phyloP scores from a whole-genome alignment of 2,113 vertebrate species.

The Columba livia region DNA sequence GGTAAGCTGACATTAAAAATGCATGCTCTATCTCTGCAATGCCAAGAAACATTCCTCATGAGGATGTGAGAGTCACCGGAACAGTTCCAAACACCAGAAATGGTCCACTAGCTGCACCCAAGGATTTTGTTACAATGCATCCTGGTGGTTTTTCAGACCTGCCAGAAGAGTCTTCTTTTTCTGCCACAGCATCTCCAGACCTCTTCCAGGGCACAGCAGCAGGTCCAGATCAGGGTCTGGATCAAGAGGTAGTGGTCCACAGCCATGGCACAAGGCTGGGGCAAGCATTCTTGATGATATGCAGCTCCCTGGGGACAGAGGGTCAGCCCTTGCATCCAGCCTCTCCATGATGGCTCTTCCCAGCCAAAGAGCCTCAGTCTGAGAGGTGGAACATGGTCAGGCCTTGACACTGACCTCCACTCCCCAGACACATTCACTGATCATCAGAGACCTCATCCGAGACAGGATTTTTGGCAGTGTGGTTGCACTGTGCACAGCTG shows the following conservation, averaged over 20 bases:
- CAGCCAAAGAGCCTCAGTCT: not conserved
- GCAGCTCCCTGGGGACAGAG: not conserved
- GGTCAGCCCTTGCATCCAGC: not conserved
- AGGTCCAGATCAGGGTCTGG: not conserved
- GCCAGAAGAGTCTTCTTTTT: not conserved
- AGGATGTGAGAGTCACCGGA: not conserved
- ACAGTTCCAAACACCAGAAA: not conserved
- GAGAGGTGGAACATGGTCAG: not conserved
- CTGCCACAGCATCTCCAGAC: not conserved
- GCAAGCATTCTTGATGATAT: fast-evolving
- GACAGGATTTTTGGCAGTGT: not conserved
- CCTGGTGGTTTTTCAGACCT: not conserved
- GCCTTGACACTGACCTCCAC: not conserved
- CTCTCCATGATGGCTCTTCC: not conserved
- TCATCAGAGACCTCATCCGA: not conserved
- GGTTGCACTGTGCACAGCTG: not conserved
- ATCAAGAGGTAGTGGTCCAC: not conserved
- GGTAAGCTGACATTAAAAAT: not conserved
- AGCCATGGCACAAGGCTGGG: not conserved
- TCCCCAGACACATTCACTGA: not conserved
- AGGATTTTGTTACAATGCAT: not conserved
- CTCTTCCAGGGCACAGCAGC: not conserved
- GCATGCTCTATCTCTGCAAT: not conserved
- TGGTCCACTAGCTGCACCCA: not conserved
- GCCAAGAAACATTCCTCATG: not conserved